Base-by-base conservation (phyloP, 2,888 invertebrate genomes). In the Ganaspis brasiliensis region DNA sequence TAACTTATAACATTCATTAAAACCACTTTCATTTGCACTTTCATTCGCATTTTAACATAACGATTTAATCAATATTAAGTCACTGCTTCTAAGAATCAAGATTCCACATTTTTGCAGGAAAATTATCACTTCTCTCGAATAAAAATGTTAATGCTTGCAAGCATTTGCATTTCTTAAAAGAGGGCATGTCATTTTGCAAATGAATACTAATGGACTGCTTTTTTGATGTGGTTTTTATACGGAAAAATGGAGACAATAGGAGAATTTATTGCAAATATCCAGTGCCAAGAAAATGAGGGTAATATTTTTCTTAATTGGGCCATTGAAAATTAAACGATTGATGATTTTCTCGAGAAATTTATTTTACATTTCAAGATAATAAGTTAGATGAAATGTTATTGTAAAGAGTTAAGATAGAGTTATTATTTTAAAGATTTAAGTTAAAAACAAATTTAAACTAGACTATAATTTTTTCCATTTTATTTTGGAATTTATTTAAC, bases 11-110 rank as follows among this genome's bases (percentile, higher is more conserved):
- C 40, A 26, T 45, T 67, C 45, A 67, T 67, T 67, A 45, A 67
- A 67, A 45, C 67, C 45, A 63, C 63, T 63, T 63, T 63, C 63
- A 19, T 45, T 45, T 67, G 45, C 67, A 67, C 40, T 67, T 67
- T 67, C 61, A 61, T 61, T 37, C 35, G 61, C 61, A 19, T 61
- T 37, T 61, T 35, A 67, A 67, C 45, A 45, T 67, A 45, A 67
- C 26, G 24, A 24, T 67, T 67, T 49, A 67, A 67, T 67, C 67
- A 67, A 67, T 67, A 26, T 67, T 67, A 49, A 26, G 67, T 67
- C 67, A 67, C 37, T 19, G 19, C 37, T 19, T 56, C 31, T 24
- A 49, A 24, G 45, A 67, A 45, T 67, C 24, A 26, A 14, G 26
- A 45, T 24, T 67, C 4, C n/a, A 24, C 24, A 67, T 24, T 67